Base-by-base conservation (phyloP, 2,888 invertebrate species). In the Sarcophaga carnaria region DNA sequence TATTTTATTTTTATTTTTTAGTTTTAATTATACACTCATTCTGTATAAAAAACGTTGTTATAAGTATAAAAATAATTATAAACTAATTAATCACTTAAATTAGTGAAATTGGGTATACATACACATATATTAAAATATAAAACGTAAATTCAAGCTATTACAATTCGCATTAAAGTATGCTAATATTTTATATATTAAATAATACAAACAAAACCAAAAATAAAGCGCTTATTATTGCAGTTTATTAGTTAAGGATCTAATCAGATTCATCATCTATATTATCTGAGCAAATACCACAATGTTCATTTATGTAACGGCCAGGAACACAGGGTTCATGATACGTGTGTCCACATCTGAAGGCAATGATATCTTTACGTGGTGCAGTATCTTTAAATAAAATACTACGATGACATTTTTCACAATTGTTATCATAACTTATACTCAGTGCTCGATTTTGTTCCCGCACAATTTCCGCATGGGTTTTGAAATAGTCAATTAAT, bases 311-410 rank as follows among this genome's bases (percentile, higher is more conserved):
- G 67, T 85, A 88, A 63, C 88, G 80, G 14, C 89, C 90, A 17
- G 96, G 96, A 88, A 98, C 94, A 93, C 98, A 98, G 85, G 96
- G 95, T 92, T 96, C 96, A 92, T 98, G 98, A 93, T 98, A 98
- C 11, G 96, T 95, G 94, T 99, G 98, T 88, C 96, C 96, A 92
- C 98, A 99, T 92, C 97, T 97, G 92, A 98, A 99, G 80, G 97
- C 95, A 89, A 96, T 94, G 83, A 98, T 94, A 92, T 96, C 96
- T 88, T 95, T 96, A 47, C 96, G 95, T 83, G 95, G 95, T 64
- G 95, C 94, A 47, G 95, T 94, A 94, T 97, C 96, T 94, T 95
- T 96, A 74, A 96, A 95, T 87, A 97, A 95, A 83, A 98, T 95
- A 90, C 96, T 95, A 74, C 96, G 95, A 89, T 96, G 96, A 92